These are phyloP conservation scores for Crotalus horridus DNA, from an alignment of 2,113 vertebrate genomes.

Conservation along the genomic window DNA sequence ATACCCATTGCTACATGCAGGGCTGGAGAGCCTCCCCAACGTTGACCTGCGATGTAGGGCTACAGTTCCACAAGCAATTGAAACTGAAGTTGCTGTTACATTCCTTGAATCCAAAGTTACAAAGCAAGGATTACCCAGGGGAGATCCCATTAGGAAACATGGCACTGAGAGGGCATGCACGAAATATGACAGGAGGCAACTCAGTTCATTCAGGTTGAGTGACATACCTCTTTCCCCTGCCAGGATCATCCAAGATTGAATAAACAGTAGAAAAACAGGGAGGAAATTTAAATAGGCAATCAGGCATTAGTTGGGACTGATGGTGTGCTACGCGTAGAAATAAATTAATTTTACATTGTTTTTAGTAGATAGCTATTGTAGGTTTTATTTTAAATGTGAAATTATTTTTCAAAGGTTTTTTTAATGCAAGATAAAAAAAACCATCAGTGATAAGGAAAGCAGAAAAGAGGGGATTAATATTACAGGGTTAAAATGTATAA, in stretches of 20 bases:
- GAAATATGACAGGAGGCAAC: slow-evolving; percentile 78
- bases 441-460: slow-evolving; percentile 51
- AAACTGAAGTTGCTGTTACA: slow-evolving; percentile 73
- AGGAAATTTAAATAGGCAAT: slow-evolving; percentile 87
- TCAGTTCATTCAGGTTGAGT: slow-evolving; percentile 75
- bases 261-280: slow-evolving; percentile 88
- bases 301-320: slow-evolving; percentile 76
- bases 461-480: slow-evolving; percentile 48
- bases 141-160: slow-evolving; percentile 75
- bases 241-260: slow-evolving; percentile 87
- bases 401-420: slow-evolving; percentile 47
- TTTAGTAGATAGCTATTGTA: slow-evolving; percentile 58
- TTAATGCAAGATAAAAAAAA: slow-evolving; percentile 53
- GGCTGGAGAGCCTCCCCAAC: slow-evolving; percentile 65
- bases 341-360: slow-evolving; percentile 59
- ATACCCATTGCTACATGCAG: slow-evolving; percentile 77
- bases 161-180: slow-evolving; percentile 87
- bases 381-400: slow-evolving; percentile 43
- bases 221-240: slow-evolving; percentile 99
- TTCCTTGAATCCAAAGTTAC: slow-evolving; percentile 73
- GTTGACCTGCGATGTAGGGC: slow-evolving; percentile 68
- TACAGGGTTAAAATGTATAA: slow-evolving; percentile 49
- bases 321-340: slow-evolving; percentile 66
- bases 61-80: slow-evolving; percentile 79
- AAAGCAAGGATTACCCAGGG: slow-evolving; percentile 74